Base-by-base conservation (phyloP, 2,888 invertebrate species). In the Morinoia aosen region DNA sequence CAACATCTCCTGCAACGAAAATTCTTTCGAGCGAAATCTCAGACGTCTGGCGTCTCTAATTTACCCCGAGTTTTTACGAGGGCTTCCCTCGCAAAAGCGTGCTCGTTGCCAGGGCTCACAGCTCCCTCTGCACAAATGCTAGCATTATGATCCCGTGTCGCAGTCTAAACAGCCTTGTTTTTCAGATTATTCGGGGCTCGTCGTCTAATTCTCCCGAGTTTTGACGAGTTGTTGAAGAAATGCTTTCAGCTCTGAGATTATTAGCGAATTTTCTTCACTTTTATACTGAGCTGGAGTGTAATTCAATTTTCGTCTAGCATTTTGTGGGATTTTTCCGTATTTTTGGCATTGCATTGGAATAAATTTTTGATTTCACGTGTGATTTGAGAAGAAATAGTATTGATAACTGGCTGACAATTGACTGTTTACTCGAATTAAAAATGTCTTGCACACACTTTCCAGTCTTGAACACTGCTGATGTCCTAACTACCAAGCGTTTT, bases 151-250 rank as follows among this genome's bases (percentile, higher is more conserved):
- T 90, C 12, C 90, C 39, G 90, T 48, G 90, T 90, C 90, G 48
- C 90, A 39, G 90, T 48, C 48, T 48, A 90, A 90, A 90, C 90
- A 90, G 48, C 90, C 90, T 40, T 90, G 90, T 90, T 90, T 90
- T 90, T 90, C 48, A 19, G 14, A 90, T 40, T 90, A 90, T 90
- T 90, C 39, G 11, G 11, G 90, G 40, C 40, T 48, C 90, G n/a
- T 76, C 76, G 76, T 76, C 76, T 76, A 76, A 76, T 76, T 76
- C 76, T 76, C 76, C 8, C 8, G 76, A 76, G 76, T 90, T 90
- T 90, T 90, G 90, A 90, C 40, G 90, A 90, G 40, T 90, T 90
- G 40, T 14, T 90, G 16, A 90, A 48, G 14, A 39, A 90, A 14
- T 90, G 76, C 76, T 64, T 14, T 58, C 58, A 19, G 25, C 19